Evolutionary conservation across 2,797 vertebrate genomes (phyloP).

Genomic region (Myioborus miniatus): DNA sequence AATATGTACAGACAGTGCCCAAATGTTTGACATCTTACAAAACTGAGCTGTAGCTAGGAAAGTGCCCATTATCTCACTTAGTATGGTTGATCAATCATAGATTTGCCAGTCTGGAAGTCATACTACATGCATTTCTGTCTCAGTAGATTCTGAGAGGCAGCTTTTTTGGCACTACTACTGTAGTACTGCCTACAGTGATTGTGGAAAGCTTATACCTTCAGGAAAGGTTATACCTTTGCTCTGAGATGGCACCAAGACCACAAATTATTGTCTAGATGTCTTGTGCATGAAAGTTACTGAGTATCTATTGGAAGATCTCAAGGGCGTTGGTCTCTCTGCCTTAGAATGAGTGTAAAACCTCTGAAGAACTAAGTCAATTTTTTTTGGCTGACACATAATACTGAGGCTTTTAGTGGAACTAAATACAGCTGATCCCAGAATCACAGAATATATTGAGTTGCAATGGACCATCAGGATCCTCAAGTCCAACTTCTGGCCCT

Average conservation of each 20-base stretch:
- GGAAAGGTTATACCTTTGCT: neutral
- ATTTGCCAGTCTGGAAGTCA: neutral
- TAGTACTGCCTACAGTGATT: neutral
- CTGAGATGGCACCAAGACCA: conserved; percentile 1
- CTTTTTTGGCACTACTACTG: neutral
- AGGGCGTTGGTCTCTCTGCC: neutral
- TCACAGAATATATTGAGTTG: neutral
- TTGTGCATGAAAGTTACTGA: neutral
- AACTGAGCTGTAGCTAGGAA: neutral
- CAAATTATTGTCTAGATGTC: neutral
- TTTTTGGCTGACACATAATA: neutral
- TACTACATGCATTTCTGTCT: neutral
- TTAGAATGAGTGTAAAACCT: neutral
- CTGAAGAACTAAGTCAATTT: neutral
- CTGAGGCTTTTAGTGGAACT: neutral
- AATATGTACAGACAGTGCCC: neutral
- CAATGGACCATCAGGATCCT: neutral
- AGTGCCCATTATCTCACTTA: neutral
- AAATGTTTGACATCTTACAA: neutral
- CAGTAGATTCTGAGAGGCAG: neutral
- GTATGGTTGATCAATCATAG: neutral
- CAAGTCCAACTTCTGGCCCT: neutral
- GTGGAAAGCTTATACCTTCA: neutral
- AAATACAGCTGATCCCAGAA: neutral
- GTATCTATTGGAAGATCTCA: neutral